A percentile compares a stretch with the other conserved stretches of the same genome.
Conservation (phyloP, 2,797 vertebrate species). For the Aselliscus stoliczkanus region DNA sequence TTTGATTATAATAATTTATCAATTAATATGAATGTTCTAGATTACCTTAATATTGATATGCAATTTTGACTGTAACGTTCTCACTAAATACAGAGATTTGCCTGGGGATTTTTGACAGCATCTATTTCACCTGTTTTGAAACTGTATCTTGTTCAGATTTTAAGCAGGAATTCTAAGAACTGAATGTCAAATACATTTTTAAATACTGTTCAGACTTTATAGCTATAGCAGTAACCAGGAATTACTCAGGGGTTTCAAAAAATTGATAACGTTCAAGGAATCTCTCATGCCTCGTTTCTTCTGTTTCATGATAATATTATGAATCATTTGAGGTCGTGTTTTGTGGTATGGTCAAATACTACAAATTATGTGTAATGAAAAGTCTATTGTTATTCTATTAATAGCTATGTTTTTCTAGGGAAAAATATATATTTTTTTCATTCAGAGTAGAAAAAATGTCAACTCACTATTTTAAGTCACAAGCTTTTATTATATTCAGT, state of each 20-base stretch:
- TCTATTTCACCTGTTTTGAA: not conserved
- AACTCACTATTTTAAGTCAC: not conserved
- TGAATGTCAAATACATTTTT: not conserved
- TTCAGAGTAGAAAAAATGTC: not conserved
- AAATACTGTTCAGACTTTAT: not conserved
- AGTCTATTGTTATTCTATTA: not conserved
- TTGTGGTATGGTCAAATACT: not conserved
- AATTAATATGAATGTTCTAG: not conserved
- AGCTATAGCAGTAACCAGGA: not conserved
- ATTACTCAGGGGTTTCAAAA: not conserved
- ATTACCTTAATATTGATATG: not conserved
- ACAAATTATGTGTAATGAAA: not conserved
- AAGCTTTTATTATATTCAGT: not conserved
- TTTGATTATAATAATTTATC: not conserved
- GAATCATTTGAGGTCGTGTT: not conserved
- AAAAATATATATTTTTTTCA: not conserved
- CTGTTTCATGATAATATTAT: not conserved
- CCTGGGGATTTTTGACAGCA: not conserved
- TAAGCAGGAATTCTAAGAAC: not conserved
- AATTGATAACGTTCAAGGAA: not conserved
- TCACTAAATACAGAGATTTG: not conserved
- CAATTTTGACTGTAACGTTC: not conserved
- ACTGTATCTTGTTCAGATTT: not conserved
- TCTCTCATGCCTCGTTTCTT: not conserved
- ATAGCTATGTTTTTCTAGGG: not conserved